A percentile compares a stretch with the other conserved stretches of the same genome.
phyloP scores from a whole-genome alignment of 2,797 vertebrate genomes.

The Liasis olivaceus region DNA sequence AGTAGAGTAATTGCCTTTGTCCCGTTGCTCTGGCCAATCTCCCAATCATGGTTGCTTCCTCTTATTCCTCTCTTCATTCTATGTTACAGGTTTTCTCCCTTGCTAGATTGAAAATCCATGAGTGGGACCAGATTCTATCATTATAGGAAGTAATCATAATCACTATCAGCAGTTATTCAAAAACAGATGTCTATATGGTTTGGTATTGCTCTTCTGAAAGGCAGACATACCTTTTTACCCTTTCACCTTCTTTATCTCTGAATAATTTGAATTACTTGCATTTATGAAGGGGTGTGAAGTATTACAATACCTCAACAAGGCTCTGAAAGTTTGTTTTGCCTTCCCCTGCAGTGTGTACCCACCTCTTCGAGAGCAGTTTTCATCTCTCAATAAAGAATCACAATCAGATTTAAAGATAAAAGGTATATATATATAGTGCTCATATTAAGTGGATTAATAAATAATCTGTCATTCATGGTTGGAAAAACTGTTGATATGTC shows the following conservation, averaged over 20 bases:
- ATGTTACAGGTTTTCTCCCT: not conserved
- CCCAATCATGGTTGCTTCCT: not conserved
- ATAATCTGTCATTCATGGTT: not conserved
- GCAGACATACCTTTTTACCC: not conserved
- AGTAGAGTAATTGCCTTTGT: not conserved
- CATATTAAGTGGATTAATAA: not conserved
- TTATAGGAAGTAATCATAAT: not conserved
- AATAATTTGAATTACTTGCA: not conserved
- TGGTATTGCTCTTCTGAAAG: not conserved
- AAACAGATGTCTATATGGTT: not conserved
- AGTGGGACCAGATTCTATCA: not conserved
- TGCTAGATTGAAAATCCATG: too few species aligned
- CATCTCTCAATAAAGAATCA: constrained; percentile 38
- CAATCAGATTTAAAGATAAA: constrained; percentile 58
- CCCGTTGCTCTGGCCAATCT: not conserved
- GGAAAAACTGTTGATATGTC: not conserved
- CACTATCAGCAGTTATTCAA: not conserved
- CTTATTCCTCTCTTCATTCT: not conserved
- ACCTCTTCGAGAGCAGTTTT: constrained; percentile 50
- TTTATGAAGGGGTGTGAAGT: not conserved
- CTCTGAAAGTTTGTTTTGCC: not conserved
- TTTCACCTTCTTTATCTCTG: not conserved
- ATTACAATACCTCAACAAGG: not conserved
- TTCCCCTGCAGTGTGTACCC: constrained; percentile 56
- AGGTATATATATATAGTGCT: constrained; percentile 53